Conservation (phyloP, 1,140 invertebrate genomes). For the Augochlora pura region DNA sequence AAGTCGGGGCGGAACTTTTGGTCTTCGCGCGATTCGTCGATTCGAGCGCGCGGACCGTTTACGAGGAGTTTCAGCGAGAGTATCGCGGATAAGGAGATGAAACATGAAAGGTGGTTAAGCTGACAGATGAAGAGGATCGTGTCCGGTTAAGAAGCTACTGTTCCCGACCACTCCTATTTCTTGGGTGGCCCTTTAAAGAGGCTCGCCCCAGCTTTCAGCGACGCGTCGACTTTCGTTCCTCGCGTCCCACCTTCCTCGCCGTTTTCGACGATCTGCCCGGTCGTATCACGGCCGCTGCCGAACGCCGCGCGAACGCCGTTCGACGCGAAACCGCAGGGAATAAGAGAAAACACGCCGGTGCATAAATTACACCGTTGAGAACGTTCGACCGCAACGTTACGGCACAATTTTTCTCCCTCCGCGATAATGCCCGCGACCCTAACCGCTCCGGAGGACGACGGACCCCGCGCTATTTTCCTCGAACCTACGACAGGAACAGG, state of each 20-base stretch:
- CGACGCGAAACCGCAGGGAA: background rate
- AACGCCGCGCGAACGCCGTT: background rate
- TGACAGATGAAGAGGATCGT: slow-evolving; percentile 74
- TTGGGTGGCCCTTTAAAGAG: slow-evolving; percentile 67
- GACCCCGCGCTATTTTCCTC: no score
- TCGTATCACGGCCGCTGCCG: slow-evolving; percentile 8
- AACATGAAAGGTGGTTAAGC: slow-evolving; percentile 73
- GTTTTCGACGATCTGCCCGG: slow-evolving; percentile 28
- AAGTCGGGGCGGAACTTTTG: slow-evolving; percentile 21
- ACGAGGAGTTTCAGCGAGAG: slow-evolving; percentile 22
- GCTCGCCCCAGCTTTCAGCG: slow-evolving; percentile 58
- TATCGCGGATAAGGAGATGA: slow-evolving; percentile 67
- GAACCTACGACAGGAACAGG: no score
- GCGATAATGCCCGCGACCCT: background rate
- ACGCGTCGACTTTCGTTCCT: slow-evolving; percentile 8
- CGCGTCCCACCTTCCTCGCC: background rate
- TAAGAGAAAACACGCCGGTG: background rate
- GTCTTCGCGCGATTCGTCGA: slow-evolving; percentile 20
- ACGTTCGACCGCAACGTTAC: background rate
- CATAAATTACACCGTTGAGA: slow-evolving; percentile 5
- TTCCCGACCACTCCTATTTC: slow-evolving; percentile 70
- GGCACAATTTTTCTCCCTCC: background rate
- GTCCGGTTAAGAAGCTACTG: slow-evolving; percentile 69
- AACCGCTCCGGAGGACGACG: background rate
- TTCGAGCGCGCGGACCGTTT: slow-evolving; percentile 26